Evolutionary conservation across 2,888 invertebrate genomes (phyloP), one percentile per base, ranked within the genome.

Genomic region (Synergus laeviventris): DNA sequence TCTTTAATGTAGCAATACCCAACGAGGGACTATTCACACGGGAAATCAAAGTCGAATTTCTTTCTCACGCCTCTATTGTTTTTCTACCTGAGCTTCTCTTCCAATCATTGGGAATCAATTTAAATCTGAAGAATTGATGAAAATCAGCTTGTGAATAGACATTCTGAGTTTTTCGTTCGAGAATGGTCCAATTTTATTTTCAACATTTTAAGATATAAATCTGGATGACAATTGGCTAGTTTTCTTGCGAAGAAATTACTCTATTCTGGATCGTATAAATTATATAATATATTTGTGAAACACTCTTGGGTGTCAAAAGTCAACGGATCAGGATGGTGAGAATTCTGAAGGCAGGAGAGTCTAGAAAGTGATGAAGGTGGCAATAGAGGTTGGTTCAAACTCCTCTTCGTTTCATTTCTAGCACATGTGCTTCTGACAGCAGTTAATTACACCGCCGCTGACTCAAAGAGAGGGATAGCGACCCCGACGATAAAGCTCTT

Each of bases 371-470:
- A 39, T 64, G 39, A 42, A 64, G 64, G 42, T 39, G 21, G 62
- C 62, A 62, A 39, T 18, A 18, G 62, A 38, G 62, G 62, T 62
- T 62, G 18, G 62, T 12, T 62, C 62, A 39, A 62, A 39, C 36
- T 66, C 64, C 75, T 79, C 77, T 80, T 80, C 75, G 78, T 79
- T 80, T 78, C 78, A 61, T 76, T 78, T 75, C 76, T 74, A 74
- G 78, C 66, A 79, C 83, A 81, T 81, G 81, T 86, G 86, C 82
- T 77, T 79, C 84, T 87, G 86, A 86, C 85, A 84, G 86, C 84
- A 84, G 85, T 86, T 85, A 86, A 86, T 85, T 86, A 84, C 83
- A 81, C 77, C 80, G 56, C 73, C 77, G 56, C 74, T 70, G 66
- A 84, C 81, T 84, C 82, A 81, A 82, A 82, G 77, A 64, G 74